Evolutionary conservation across 2,113 vertebrate genomes (phyloP), one percentile per base, ranked within the genome.

Genomic region (Hystrix brachyura): DNA sequence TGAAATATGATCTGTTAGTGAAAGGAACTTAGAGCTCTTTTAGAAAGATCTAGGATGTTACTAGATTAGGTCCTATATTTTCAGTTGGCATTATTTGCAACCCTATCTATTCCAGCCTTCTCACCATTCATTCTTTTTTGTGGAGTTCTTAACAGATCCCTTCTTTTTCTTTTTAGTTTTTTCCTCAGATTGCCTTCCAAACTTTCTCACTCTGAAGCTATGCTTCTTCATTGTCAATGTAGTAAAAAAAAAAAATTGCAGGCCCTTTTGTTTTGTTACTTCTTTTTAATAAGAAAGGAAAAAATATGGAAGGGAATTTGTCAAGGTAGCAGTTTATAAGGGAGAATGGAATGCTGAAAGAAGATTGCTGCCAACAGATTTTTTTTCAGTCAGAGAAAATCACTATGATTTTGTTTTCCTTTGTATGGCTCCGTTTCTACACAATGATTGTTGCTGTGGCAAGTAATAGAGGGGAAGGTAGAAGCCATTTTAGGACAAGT

Each of bases 351-450:
- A 29, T 21, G 90, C 51, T 29, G 43, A 91, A 62, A 87, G 90
- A 92, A 65, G 32, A 87, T 60, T 69, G 25, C 85, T 43, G 32
- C 10, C 6, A 87, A 96, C 48, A 51, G 4, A 57, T 69, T 27
- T 82, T 55, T 65, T 90, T 57, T 17, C 0, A 97, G 2, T 79
- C 65, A 43, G 96, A 96, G 79, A 97, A 97, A 98, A 97, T 97
- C 74, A 90, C 17, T 89, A 43, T 94, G 62, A 71, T 91, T 97
- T 98, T 96, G 1, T 72, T 93, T 88, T 83, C 13, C 13, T 97
- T 96, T 96, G 27, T 72, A 48, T 53, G n/a, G n/a, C 38, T 94
- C 57, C 59, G 93, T 95, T 97, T 92, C 87, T 59, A 7, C 5
- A 60, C 82, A 69, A 78, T 94, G 90, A 91, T 95, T 96, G 62